Conservation (phyloP, 1,140 invertebrate species). For the Psix sp. region DNA sequence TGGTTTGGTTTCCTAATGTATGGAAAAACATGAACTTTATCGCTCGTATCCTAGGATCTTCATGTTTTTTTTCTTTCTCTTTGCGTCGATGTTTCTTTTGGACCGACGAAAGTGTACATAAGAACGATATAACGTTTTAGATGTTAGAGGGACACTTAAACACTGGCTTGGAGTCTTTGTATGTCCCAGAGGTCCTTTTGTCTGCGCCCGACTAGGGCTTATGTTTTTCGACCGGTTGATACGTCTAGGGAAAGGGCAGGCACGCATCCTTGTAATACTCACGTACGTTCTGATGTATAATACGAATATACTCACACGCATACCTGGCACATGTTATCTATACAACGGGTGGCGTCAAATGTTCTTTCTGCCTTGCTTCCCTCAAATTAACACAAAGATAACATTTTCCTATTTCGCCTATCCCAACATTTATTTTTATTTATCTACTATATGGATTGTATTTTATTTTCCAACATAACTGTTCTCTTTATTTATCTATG, state of each 20-base stretch:
- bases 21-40: constrained; percentile 19
- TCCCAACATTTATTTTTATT: too few species aligned
- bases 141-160: constrained; percentile 48
- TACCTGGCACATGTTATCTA: constrained; percentile 45
- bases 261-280: constrained; percentile 59
- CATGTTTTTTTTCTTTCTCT: constrained; percentile 1
- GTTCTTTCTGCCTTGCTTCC: not conserved
- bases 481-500: too few species aligned
- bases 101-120: constrained; percentile 3
- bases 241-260: constrained; percentile 59
- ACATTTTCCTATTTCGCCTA: too few species aligned
- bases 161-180: constrained; percentile 27
- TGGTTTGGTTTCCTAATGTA: not conserved
- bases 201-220: constrained; percentile 48
- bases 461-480: too few species aligned
- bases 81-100: constrained; percentile 6
- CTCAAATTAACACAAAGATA: not conserved
- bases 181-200: constrained; percentile 54
- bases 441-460: too few species aligned
- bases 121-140: constrained; percentile 33
- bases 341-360: constrained; percentile 33
- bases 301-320: constrained; percentile 19
- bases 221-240: constrained; percentile 63
- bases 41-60: constrained; percentile 1
- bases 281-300: constrained; percentile 49